A percentile compares a stretch with the other conserved stretches of the same genome.
Evolutionary conservation across 92 coral and sea anemone species (phyloP).

Genomic region (Phenganax subtilis): DNA sequence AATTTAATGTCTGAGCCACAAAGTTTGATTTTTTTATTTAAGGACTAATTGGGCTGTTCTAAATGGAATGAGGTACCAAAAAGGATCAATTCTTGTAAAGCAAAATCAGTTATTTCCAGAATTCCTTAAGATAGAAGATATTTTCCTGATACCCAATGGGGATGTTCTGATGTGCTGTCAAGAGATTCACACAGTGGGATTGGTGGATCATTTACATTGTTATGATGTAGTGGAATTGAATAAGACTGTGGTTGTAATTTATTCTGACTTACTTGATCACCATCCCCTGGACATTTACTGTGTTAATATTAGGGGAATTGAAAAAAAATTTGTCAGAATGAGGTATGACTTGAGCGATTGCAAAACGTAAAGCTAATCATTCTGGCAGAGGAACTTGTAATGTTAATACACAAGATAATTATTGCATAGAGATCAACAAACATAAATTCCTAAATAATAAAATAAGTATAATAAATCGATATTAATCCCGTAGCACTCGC

Average conservation of each 20-base stretch:
- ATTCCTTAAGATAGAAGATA: neutral
- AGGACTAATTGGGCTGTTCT: neutral
- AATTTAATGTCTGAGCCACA: no score
- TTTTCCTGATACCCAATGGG: slow-evolving; percentile 2
- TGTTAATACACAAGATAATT: no score
- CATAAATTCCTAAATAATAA: no score
- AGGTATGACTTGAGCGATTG: slow-evolving; percentile 10
- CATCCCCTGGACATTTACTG: slow-evolving; percentile 32
- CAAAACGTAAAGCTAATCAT: neutral
- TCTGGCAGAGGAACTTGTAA: no score
- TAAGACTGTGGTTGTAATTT: neutral
- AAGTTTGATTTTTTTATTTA: neutral
- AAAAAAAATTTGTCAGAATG: slow-evolving; percentile 25
- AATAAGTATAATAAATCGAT: no score
- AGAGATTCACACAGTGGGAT: slow-evolving; percentile 11
- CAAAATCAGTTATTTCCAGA: neutral
- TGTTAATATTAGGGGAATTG: neutral
- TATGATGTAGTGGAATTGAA: slow-evolving; percentile 18
- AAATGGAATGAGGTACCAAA: neutral
- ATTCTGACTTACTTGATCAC: slow-evolving; percentile 14
- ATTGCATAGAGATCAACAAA: no score
- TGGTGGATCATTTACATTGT: neutral
- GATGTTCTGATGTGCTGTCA: slow-evolving; percentile 1
- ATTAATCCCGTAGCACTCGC: no score
- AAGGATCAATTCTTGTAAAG: neutral